These are phyloP conservation scores for Axis porcinus DNA, from an alignment of 2,113 vertebrate genomes.

Conservation along the genomic window DNA sequence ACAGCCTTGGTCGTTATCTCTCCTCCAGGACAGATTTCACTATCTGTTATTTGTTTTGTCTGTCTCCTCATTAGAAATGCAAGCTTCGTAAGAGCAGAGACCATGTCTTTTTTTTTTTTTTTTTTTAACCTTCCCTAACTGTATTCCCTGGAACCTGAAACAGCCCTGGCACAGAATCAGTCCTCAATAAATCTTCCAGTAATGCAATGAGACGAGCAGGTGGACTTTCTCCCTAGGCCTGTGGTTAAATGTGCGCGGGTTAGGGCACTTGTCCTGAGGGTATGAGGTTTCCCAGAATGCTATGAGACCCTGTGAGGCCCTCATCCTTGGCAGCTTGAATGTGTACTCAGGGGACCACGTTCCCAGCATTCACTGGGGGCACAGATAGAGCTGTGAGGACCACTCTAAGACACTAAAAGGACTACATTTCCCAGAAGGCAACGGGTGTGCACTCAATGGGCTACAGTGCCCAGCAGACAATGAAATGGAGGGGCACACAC, in stretches of 20 bases:
- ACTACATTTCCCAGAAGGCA: conserved; percentile 12
- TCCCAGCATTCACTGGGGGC: background rate
- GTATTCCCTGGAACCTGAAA: background rate
- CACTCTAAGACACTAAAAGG: background rate
- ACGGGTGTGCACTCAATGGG: background rate
- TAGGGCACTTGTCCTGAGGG: background rate
- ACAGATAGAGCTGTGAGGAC: background rate
- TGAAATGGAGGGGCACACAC: background rate
- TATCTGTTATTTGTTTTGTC: background rate
- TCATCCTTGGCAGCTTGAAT: background rate
- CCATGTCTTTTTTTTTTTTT: background rate
- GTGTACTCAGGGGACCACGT: background rate
- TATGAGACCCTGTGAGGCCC: background rate
- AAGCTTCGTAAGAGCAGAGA: background rate
- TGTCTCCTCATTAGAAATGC: background rate
- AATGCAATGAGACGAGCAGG: background rate
- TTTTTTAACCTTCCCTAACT: background rate
- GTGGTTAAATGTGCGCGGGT: background rate
- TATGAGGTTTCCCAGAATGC: background rate
- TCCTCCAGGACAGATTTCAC: background rate
- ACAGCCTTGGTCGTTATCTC: background rate
- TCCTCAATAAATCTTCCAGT: background rate
- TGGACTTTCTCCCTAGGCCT: background rate
- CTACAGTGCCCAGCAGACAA: background rate
- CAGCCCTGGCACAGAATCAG: background rate